A percentile compares a stretch with the other conserved stretches of the same genome.
These are phyloP conservation scores for Paratilapia polleni DNA, from an alignment of 2,113 vertebrate species.

Conservation along the genomic window DNA sequence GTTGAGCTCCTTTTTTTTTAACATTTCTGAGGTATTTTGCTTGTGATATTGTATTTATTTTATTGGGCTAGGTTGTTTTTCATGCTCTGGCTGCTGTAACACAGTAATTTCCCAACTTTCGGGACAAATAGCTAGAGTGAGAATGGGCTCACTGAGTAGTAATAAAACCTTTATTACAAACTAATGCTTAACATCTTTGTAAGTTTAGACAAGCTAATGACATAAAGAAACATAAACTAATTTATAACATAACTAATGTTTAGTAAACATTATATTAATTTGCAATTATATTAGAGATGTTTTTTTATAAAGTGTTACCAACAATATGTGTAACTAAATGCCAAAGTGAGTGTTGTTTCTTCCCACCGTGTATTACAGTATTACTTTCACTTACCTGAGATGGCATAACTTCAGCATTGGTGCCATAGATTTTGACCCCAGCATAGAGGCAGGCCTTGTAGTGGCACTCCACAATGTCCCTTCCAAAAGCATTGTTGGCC, in stretches of 20 bases:
- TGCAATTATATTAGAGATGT: not conserved
- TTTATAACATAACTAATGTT: not conserved
- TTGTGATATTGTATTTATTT: not conserved
- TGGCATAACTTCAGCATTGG: conserved; percentile 75
- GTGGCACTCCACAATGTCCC: conserved; percentile 85
- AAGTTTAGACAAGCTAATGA: not conserved
- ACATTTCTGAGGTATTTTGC: not conserved
- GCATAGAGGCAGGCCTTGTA: conserved; percentile 76
- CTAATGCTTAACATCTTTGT: not conserved
- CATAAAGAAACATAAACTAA: not conserved
- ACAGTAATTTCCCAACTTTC: no score
- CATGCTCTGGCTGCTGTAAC: no score
- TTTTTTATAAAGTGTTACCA: not conserved
- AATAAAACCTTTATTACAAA: not conserved
- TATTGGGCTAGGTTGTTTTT: no score
- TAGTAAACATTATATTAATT: not conserved
- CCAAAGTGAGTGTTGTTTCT: not conserved
- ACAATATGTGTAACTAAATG: not conserved
- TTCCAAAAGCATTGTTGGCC: conserved; percentile 83
- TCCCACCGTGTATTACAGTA: not conserved
- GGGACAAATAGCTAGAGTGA: not conserved
- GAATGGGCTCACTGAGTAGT: not conserved
- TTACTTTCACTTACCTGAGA: conserved; percentile 65
- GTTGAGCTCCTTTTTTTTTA: not conserved
- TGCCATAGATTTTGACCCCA: conserved; percentile 67